phyloP scores from a whole-genome alignment of 2,888 invertebrate genomes.

The Noctua janthe region DNA sequence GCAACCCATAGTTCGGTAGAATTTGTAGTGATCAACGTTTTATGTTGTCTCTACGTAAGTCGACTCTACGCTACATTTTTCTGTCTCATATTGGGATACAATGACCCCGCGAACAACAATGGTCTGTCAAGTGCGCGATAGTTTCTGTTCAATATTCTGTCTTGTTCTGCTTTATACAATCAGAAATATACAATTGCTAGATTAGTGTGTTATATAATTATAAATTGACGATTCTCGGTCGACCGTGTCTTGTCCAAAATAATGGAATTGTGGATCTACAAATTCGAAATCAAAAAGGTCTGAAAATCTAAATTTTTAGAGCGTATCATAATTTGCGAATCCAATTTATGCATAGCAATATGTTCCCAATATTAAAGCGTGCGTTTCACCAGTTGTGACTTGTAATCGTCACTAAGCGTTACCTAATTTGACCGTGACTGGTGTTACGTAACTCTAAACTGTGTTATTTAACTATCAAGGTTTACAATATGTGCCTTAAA shows the following conservation, averaged over 20 bases:
- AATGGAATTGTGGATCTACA: neutral
- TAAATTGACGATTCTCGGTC: neutral
- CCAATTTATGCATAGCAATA: constrained; percentile 1
- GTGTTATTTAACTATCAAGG: constrained; percentile 39
- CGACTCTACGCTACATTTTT: constrained; percentile 45
- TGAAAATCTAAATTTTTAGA: neutral
- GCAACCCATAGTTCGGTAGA: constrained; percentile 22
- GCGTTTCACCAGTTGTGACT: neutral
- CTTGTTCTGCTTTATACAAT: neutral
- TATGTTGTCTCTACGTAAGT: constrained; percentile 22
- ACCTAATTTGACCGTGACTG: constrained; percentile 19
- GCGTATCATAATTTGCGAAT: neutral
- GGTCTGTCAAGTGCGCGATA: neutral
- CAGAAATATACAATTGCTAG: neutral
- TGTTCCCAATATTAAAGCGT: constrained; percentile 9
- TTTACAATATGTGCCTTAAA: constrained; percentile 11
- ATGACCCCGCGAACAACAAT: neutral
- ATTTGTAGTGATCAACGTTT: constrained; percentile 17
- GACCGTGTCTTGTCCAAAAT: constrained; percentile 5
- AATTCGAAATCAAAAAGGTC: constrained; percentile 1
- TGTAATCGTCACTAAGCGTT: constrained; percentile 7
- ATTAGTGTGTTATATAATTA: neutral
- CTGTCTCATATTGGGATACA: neutral
- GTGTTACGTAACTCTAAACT: constrained; percentile 15
- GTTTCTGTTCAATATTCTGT: neutral